phyloP scores from a whole-genome alignment of 1,140 invertebrate species.

The Drosophila trapezifrons region DNA sequence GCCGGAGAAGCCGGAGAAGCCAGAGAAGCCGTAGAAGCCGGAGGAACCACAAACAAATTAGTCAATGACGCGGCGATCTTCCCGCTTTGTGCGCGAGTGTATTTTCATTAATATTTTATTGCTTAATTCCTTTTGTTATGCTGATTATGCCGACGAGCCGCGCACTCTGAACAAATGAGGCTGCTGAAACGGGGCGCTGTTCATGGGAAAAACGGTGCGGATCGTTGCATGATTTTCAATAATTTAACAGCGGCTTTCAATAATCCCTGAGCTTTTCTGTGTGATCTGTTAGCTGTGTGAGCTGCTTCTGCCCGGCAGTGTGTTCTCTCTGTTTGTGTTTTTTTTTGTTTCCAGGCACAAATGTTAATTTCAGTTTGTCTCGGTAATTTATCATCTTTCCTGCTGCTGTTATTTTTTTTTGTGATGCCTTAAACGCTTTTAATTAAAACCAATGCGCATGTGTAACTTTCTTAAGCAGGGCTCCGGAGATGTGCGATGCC shows the following conservation, averaged over 20 bases:
- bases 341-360: constrained; percentile 49
- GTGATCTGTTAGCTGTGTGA: constrained; percentile 42
- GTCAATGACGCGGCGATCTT: constrained; percentile 82
- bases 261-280: constrained; percentile 25
- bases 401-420: constrained; percentile 11
- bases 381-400: constrained; percentile 81
- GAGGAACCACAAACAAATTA: constrained; percentile 79
- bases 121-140: constrained; percentile 84
- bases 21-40: constrained; percentile 1
- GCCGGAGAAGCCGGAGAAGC: not conserved
- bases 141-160: constrained; percentile 79
- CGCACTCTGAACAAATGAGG: constrained; percentile 54
- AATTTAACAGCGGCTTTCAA: constrained; percentile 75
- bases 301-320: constrained; percentile 14
- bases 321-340: constrained; percentile 9
- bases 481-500: constrained; percentile 15
- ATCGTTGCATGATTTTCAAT: constrained; percentile 78
- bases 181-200: constrained; percentile 38
- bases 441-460: constrained; percentile 83
- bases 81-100: constrained; percentile 40
- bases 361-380: constrained; percentile 80
- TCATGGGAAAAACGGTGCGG: constrained; percentile 71
- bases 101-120: constrained; percentile 83
- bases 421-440: constrained; percentile 78
- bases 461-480: constrained; percentile 81